A percentile compares a stretch with the other conserved stretches of the same genome.
Evolutionary conservation across 2,888 invertebrate genomes (phyloP).

Genomic region (Mycalesis mineus): DNA sequence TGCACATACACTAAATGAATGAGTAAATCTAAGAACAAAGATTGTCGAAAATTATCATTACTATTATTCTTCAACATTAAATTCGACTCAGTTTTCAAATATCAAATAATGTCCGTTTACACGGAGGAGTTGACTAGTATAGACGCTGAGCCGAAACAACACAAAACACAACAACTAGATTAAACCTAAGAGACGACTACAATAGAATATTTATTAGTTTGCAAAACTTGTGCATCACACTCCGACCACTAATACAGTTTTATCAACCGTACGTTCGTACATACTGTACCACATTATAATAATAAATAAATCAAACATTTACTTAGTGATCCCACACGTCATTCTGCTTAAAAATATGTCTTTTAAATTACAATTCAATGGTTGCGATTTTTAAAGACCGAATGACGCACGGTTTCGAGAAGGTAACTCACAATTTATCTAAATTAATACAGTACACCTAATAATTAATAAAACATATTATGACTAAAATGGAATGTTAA

Average conservation of each 20-base stretch:
- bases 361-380: conserved; percentile 3
- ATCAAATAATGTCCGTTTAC: conserved; percentile 33
- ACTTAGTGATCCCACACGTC: conserved; percentile 23
- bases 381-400: conserved; percentile 11
- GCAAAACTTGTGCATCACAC: conserved; percentile 67
- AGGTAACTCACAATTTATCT: conserved; percentile 66
- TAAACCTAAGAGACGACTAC: conserved; percentile 59
- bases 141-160: conserved; percentile 59
- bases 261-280: conserved; percentile 39
- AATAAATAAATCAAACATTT: conserved; percentile 46
- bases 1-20: conserved; percentile 72
- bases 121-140: conserved; percentile 48
- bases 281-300: conserved; percentile 35
- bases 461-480: conserved; percentile 61
- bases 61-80: conserved; percentile 51
- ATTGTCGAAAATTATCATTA: conserved; percentile 52
- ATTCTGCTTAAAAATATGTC: conserved; percentile 6
- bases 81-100: conserved; percentile 43
- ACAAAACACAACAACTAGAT: conserved; percentile 71
- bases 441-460: conserved; percentile 62
- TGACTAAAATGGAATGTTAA: conserved; percentile 63
- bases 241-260: conserved; percentile 37
- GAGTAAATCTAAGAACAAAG: conserved; percentile 61
- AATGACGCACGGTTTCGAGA: conserved; percentile 32
- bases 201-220: conserved; percentile 45